A percentile compares a stretch with the other conserved stretches of the same genome.
phyloP scores from a whole-genome alignment of 2,888 invertebrate species.

The Thyatira batis region DNA sequence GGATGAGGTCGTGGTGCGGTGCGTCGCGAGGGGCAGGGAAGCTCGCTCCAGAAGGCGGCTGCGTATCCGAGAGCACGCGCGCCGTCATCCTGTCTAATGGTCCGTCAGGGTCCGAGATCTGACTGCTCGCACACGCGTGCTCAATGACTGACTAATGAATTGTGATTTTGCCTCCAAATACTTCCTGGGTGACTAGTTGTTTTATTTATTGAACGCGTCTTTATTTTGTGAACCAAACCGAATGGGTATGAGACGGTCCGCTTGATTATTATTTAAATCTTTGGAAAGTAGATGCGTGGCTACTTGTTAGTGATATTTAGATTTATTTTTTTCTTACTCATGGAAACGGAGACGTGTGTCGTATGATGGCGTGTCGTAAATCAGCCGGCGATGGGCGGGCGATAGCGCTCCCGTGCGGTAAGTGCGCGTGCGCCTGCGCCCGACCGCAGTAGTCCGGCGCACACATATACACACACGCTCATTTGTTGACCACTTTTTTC shows the following conservation, averaged over 20 bases:
- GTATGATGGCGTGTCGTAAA: conserved; percentile 65
- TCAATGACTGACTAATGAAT: conserved; percentile 76
- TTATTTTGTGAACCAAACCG: not conserved
- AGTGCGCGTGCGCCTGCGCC: conserved; percentile 33
- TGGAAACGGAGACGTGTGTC: conserved; percentile 53
- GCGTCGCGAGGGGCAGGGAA: conserved; percentile 35
- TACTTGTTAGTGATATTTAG: conserved; percentile 4
- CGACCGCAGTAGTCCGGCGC: conserved; percentile 19
- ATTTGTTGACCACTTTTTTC: conserved; percentile 35
- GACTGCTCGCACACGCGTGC: conserved; percentile 52
- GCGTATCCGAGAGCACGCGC: conserved; percentile 68
- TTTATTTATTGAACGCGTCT: not conserved
- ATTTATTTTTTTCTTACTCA: conserved; percentile 31
- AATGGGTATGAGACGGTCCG: not conserved
- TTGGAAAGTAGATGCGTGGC: not conserved
- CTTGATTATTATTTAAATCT: conserved; percentile 1
- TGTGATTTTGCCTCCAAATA: conserved; percentile 63
- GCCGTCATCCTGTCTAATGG: conserved; percentile 79
- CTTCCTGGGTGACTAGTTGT: conserved; percentile 63
- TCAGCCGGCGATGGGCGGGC: conserved; percentile 66
- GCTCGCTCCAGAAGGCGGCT: conserved; percentile 37
- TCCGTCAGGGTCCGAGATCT: conserved; percentile 55
- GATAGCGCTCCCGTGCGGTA: conserved; percentile 66
- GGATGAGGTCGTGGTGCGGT: conserved; percentile 24
- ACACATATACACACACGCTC: conserved; percentile 17